Evolutionary conservation across 2,113 vertebrate species (phyloP).

Genomic region (Apteryx mantelli): DNA sequence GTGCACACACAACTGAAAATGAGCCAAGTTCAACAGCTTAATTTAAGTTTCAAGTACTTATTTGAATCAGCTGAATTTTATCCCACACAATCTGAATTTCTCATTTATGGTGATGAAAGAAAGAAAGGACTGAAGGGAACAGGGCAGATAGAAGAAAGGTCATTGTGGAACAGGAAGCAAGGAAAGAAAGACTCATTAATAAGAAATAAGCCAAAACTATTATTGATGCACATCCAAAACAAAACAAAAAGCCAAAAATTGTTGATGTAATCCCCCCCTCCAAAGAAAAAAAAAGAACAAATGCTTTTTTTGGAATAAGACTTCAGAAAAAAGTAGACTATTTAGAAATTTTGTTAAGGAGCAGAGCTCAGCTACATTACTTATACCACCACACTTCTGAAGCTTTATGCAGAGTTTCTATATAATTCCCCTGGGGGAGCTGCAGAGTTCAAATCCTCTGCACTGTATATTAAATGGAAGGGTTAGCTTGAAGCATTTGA

Average conservation of each 20-base stretch:
- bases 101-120: background rate
- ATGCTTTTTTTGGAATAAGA: background rate
- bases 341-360: background rate
- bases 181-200: background rate
- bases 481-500: conserved; percentile 8
- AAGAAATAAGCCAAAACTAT: background rate
- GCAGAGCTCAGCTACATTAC: background rate
- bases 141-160: background rate
- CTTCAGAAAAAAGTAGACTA: background rate
- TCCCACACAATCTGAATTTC: background rate
- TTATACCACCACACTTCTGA: background rate
- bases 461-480: background rate
- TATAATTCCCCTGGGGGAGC: background rate
- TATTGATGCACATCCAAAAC: background rate
- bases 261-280: too few relatives aligned
- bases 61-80: conserved; percentile 4
- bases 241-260: background rate
- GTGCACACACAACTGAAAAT: background rate
- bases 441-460: conserved; percentile 12
- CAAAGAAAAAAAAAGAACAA: accelerated
- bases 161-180: background rate
- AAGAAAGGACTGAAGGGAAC: background rate
- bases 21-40: background rate
- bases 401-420: background rate
- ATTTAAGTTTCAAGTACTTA: background rate